Conservation (phyloP, 2,888 invertebrate genomes). For the Agrochola macilenta region DNA sequence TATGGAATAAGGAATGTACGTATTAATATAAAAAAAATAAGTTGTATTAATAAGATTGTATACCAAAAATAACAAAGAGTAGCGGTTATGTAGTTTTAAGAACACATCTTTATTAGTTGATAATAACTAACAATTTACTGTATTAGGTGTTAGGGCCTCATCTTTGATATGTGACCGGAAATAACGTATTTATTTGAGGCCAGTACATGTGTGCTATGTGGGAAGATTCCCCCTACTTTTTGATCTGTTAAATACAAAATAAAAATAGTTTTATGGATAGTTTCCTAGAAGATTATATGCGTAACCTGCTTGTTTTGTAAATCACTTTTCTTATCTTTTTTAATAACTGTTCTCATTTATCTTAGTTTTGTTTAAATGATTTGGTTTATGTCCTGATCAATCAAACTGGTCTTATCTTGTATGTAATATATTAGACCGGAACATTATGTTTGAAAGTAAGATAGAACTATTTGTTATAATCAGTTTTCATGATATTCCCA, state of each 20-base stretch:
- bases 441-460: conserved; percentile 4
- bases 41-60: conserved; percentile 67
- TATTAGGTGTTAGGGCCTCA: conserved; percentile 24
- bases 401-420: neutral
- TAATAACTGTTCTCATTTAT: neutral
- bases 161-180: conserved; percentile 10
- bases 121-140: conserved; percentile 43
- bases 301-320: conserved; percentile 14
- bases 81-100: conserved; percentile 68
- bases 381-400: neutral
- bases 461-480: conserved; percentile 7
- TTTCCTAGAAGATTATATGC: conserved; percentile 11
- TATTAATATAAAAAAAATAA: conserved; percentile 49
- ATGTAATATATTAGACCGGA: neutral
- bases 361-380: neutral
- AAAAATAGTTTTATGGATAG: neutral
- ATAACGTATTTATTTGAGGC: conserved; percentile 32
- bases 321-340: neutral
- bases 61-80: conserved; percentile 81
- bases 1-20: conserved; percentile 33
- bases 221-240: conserved; percentile 7
- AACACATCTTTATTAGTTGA: conserved; percentile 57
- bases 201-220: conserved; percentile 49
- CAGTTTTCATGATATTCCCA: neutral
- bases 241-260: conserved; percentile 8